Evolutionary conservation across 2,888 invertebrate species (phyloP).

Genomic region (Troides aeacus): DNA sequence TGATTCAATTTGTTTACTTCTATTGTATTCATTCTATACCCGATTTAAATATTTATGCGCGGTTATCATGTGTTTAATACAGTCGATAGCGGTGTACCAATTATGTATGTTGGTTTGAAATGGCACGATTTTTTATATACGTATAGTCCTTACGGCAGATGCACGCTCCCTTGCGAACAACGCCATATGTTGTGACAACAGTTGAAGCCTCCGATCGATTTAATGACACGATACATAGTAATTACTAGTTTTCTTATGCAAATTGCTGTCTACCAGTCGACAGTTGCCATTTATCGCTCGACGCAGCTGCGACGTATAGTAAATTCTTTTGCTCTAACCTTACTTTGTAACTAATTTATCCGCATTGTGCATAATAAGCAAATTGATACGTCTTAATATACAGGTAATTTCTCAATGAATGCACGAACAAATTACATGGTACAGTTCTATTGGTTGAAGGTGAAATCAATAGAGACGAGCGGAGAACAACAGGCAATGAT

Average conservation of each 20-base stretch:
- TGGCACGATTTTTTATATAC: conserved; percentile 6
- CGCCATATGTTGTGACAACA: conserved; percentile 45
- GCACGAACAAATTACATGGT: conserved; percentile 49
- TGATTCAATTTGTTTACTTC: conserved; percentile 39
- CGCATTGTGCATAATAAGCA: conserved; percentile 5
- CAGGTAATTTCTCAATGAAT: conserved; percentile 45
- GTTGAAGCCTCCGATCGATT: conserved; percentile 40
- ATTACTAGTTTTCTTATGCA: conserved; percentile 54
- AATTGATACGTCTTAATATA: conserved; percentile 24
- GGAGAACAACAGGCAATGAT: conserved; percentile 42
- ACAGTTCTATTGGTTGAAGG: conserved; percentile 55
- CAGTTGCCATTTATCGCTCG: conserved; percentile 32
- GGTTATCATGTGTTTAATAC: conserved; percentile 37
- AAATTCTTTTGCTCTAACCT: conserved; percentile 33
- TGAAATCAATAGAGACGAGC: conserved; percentile 55
- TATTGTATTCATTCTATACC: conserved; percentile 31
- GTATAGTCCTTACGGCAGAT: conserved; percentile 34
- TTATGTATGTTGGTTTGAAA: background rate
- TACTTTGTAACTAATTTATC: conserved; percentile 38
- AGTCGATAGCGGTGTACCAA: conserved; percentile 27
- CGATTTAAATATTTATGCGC: conserved; percentile 24
- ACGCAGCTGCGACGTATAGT: conserved; percentile 31
- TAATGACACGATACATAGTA: conserved; percentile 47
- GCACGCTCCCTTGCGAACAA: conserved; percentile 46
- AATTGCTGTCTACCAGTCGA: conserved; percentile 35